Base-by-base conservation (phyloP, 2,888 invertebrate species). In the Stenoptilia bipunctidactyla region DNA sequence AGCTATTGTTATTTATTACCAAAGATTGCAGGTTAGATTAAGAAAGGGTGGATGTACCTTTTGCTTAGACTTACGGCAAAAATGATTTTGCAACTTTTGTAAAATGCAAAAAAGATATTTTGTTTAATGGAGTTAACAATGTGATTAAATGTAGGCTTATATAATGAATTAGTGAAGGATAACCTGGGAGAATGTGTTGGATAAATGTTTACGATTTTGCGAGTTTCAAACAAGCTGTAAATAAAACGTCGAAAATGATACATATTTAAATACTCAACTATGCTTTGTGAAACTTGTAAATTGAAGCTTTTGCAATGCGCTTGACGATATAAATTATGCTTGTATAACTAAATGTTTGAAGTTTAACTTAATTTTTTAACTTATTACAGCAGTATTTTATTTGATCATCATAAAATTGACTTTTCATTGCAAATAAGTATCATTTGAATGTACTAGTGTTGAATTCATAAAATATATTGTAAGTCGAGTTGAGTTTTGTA, bases 1-100 rank as follows among this genome's bases (percentile, higher is more conserved):
- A 56, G 62, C 67, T 70, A 66, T 69, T 66, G 66, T 74, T 74
- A 70, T 72, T 73, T 71, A 71, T 76, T 76, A 80, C 82, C 80
- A 82, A 82, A 80, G 80, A 80, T 20, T 71, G 73, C 69, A 69
- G 67, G 66, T 68, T 66, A 67, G 64, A 58, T 59, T 60, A 56
- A 65, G 61, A 63, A 62, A 62, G 57, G 50, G 57, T 50, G 53
- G 58, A 55, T 61, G 60, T 55, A 67, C 70, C 68, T 68, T 68
- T 62, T 63, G 69, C 64, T 66, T 64, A 61, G 65, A 76, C 75
- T 73, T 71, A 69, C 75, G 70, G 68, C 72, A 63, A 67, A n/a
- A n/a, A 69, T 65, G 60, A 70, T 76, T 79, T 79, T 77, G 70
- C 79, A 79, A 73, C 67, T 77, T 80, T 79, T 79, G 68, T 79